A percentile compares a stretch with the other conserved stretches of the same genome.
Conservation (phyloP, 2,888 invertebrate species). For the Amphimallon solstitiale region DNA sequence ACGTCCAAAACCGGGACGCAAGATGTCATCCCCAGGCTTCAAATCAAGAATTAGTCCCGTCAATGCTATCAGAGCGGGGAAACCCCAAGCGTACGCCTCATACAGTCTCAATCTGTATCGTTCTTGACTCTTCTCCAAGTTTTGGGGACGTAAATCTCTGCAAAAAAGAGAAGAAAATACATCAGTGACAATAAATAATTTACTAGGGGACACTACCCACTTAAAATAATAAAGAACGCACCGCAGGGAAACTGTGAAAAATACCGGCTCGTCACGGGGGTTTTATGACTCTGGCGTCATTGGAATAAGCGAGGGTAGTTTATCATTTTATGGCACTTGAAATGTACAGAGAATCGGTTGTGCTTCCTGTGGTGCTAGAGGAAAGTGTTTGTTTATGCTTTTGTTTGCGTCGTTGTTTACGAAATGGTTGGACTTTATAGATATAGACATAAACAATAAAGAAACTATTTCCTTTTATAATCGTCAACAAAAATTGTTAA, state of each 20-base stretch:
- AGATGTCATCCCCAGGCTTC: conserved; percentile 70
- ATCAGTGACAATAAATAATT: conserved; percentile 1
- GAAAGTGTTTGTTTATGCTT: neutral
- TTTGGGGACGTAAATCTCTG: conserved; percentile 86
- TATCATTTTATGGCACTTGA: conserved; percentile 2
- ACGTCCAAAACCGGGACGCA: conserved; percentile 83
- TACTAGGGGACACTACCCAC: neutral
- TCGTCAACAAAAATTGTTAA: too few relatives aligned
- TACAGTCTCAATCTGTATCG: conserved; percentile 81
- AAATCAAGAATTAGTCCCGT: conserved; percentile 79
- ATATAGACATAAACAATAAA: too few relatives aligned
- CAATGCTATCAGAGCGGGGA: conserved; percentile 79
- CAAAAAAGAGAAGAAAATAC: conserved; percentile 49
- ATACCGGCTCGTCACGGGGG: neutral
- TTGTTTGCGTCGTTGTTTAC: too few relatives aligned
- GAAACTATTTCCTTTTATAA: too few relatives aligned
- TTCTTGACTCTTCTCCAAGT: conserved; percentile 87
- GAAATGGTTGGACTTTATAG: too few relatives aligned
- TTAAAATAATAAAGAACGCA: neutral
- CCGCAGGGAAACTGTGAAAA: neutral
- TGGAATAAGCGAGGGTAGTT: neutral
- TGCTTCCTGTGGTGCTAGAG: neutral
- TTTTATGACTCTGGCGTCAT: neutral
- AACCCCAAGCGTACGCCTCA: conserved; percentile 87
- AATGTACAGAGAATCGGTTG: neutral